Percentiles rank a stretch among this genome's conserved stretches.
Evolutionary conservation across 2,797 vertebrate species (phyloP).

Genomic region (Acanthurus lineatus): DNA sequence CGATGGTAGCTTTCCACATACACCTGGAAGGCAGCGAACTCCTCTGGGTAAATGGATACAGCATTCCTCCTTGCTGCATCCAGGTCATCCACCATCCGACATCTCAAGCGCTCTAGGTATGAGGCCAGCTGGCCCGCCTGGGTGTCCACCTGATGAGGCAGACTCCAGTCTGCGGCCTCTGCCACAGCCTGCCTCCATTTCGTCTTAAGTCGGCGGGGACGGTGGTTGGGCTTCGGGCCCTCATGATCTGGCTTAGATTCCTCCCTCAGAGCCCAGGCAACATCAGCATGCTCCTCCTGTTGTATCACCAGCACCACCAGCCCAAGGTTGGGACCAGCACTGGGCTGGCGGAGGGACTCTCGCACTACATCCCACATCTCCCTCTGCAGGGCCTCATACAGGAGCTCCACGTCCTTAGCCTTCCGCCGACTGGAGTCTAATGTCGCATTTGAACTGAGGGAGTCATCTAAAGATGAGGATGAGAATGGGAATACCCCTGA

Average conservation of each 20-base stretch:
- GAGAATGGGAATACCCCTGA: constrained; percentile 41
- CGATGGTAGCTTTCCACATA: constrained; percentile 93
- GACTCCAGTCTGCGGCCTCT: constrained; percentile 87
- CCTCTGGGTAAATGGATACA: constrained; percentile 91
- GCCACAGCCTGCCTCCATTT: constrained; percentile 90
- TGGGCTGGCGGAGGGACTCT: constrained; percentile 88
- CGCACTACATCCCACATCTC: constrained; percentile 93
- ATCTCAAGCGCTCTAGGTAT: constrained; percentile 88
- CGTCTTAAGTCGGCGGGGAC: constrained; percentile 83
- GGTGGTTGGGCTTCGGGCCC: constrained; percentile 65
- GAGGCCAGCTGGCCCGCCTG: constrained; percentile 86
- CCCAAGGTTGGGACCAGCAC: constrained; percentile 85
- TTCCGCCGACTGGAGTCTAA: constrained; percentile 86
- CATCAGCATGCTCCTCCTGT: constrained; percentile 91
- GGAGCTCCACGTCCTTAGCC: constrained; percentile 91
- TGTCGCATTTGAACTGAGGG: constrained; percentile 78
- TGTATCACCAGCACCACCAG: constrained; percentile 91
- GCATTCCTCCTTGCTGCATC: constrained; percentile 88
- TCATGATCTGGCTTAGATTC: constrained; percentile 69
- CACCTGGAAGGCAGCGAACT: constrained; percentile 89
- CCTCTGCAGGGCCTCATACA: constrained; percentile 92
- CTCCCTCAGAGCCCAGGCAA: constrained; percentile 79
- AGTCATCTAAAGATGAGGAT: constrained; percentile 68
- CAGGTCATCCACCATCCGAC: constrained; percentile 89
- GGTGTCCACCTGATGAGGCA: constrained; percentile 86